Evolutionary conservation across 2,113 vertebrate genomes (phyloP).

Genomic region (Equus przewalskii): DNA sequence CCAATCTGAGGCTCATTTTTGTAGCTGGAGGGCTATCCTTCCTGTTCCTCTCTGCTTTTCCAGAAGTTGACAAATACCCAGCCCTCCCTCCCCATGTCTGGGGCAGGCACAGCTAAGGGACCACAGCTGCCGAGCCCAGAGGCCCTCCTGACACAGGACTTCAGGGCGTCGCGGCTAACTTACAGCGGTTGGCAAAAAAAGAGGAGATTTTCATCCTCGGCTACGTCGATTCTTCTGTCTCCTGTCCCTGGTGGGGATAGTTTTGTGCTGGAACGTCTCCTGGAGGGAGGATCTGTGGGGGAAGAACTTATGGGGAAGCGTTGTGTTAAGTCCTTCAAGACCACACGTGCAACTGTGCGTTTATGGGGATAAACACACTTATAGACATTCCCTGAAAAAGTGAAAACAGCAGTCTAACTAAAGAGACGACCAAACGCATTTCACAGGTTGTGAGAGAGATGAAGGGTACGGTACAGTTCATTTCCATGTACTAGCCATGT

Average conservation of each 20-base stretch:
- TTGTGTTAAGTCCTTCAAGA: not conserved
- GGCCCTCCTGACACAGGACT: not conserved
- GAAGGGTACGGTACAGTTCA: accelerated
- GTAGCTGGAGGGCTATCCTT: not conserved
- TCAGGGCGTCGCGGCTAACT: not conserved
- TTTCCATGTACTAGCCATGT: accelerated
- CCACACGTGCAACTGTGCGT: not conserved
- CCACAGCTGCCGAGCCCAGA: not conserved
- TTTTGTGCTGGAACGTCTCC: not conserved
- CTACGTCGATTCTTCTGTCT: not conserved
- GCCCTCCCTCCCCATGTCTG: not conserved
- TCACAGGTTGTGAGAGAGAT: accelerated
- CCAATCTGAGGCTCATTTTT: not conserved
- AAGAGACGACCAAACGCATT: not conserved
- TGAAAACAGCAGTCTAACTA: too few species aligned
- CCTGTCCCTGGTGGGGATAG: too few species aligned
- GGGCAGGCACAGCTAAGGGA: not conserved
- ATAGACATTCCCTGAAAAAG: not conserved
- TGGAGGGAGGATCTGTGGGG: not conserved
- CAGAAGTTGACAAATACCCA: not conserved
- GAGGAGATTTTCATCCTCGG: not conserved
- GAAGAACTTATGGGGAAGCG: not conserved
- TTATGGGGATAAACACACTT: not conserved
- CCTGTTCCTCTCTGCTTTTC: not conserved
- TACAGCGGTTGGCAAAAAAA: accelerated